Evolutionary conservation across 1,140 invertebrate species (phyloP).

Genomic region (Araneus ventricosus): DNA sequence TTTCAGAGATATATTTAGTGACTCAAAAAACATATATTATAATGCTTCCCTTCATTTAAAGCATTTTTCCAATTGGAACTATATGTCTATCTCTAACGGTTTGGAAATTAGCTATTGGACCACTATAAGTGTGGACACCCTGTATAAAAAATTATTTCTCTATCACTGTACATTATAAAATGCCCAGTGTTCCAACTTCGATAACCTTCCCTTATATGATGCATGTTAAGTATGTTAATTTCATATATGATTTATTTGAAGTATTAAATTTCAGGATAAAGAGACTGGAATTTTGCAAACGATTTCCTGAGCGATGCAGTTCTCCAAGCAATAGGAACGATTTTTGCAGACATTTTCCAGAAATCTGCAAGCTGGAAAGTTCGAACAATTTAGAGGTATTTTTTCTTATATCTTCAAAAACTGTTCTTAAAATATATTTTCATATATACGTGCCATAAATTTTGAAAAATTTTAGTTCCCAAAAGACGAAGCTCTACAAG

Average conservation of each 20-base stretch:
- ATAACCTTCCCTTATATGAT: too few species aligned
- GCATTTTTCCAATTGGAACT: too few species aligned
- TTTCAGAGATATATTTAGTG: too few species aligned
- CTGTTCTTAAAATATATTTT: not conserved
- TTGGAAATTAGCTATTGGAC: too few species aligned
- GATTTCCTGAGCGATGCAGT: constrained; percentile 30
- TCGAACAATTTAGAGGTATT: not conserved
- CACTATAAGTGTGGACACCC: too few species aligned
- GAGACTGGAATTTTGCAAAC: constrained; percentile 5
- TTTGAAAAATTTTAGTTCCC: constrained; percentile 32
- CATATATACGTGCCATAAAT: not conserved
- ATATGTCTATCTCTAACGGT: too few species aligned
- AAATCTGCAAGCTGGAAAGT: not conserved
- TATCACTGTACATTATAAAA: too few species aligned
- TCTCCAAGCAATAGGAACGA: not conserved
- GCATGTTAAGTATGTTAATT: too few species aligned
- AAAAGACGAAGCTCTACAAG: not conserved
- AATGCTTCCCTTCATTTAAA: too few species aligned
- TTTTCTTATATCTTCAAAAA: not conserved
- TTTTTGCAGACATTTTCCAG: constrained; percentile 30
- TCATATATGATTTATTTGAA: not conserved
- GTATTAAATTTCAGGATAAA: constrained; percentile 35
- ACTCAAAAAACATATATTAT: too few species aligned
- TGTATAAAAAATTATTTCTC: too few species aligned
- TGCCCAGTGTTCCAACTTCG: too few species aligned